Percentiles rank a stretch among this genome's conserved stretches.
phyloP scores from a whole-genome alignment of 2,888 invertebrate species.

The Polia nebulosa region DNA sequence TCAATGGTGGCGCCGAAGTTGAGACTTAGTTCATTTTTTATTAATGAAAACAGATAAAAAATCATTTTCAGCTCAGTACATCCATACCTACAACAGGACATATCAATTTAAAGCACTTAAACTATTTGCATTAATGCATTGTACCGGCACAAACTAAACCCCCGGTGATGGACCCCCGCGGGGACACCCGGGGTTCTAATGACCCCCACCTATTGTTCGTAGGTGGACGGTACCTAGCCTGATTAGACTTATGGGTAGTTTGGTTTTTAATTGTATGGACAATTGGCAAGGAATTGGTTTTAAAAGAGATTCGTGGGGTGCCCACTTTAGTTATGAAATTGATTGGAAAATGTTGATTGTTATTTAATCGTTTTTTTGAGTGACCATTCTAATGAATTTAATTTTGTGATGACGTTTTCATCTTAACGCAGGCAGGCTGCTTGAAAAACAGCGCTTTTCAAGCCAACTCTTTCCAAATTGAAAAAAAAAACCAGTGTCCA shows the following conservation, averaged over 20 bases:
- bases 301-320: constrained; percentile 23
- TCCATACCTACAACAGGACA: constrained; percentile 40
- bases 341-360: neutral
- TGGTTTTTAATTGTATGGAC: constrained; percentile 43
- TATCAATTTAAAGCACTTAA: constrained; percentile 68
- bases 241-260: constrained; percentile 46
- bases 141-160: constrained; percentile 51
- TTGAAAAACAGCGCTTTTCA: neutral
- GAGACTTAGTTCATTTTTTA: too few species aligned
- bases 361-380: neutral
- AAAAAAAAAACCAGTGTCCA: too few species aligned
- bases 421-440: neutral
- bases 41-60: too few species aligned
- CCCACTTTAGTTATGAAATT: constrained; percentile 2
- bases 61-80: constrained; percentile 19
- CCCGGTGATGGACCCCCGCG: constrained; percentile 51
- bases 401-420: neutral
- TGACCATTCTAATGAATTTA: neutral
- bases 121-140: constrained; percentile 64
- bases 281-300: constrained; percentile 18
- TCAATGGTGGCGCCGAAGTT: too few species aligned
- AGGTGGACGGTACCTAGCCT: constrained; percentile 58
- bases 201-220: constrained; percentile 67
- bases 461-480: neutral
- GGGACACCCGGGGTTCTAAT: constrained; percentile 62